phyloP scores from a whole-genome alignment of 2,888 invertebrate genomes.

The Idaea biselata region DNA sequence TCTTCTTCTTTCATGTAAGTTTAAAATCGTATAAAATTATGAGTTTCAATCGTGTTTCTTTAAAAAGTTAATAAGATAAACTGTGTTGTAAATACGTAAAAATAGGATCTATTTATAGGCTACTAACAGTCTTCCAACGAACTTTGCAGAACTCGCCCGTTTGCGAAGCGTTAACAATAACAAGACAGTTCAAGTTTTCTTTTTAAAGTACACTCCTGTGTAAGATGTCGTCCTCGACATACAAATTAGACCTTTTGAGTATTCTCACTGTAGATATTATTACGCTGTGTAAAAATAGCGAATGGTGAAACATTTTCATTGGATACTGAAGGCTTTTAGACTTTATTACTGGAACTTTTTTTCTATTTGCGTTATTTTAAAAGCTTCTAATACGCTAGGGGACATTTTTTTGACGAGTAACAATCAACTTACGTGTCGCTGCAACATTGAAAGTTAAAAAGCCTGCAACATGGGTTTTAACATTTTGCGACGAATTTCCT shows the following conservation, averaged over 20 bases:
- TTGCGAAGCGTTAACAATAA: slow-evolving; percentile 40
- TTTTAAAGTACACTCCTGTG: slow-evolving; percentile 38
- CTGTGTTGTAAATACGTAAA: too few relatives aligned
- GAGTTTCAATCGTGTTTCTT: too few relatives aligned
- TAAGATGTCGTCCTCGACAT: slow-evolving; percentile 41
- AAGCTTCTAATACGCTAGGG: too few relatives aligned
- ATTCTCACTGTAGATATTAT: slow-evolving; percentile 14
- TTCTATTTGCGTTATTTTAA: neutral
- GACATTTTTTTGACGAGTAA: too few relatives aligned
- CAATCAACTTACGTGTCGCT: too few relatives aligned
- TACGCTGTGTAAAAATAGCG: slow-evolving; percentile 11
- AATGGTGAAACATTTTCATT: neutral
- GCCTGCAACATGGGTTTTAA: too few relatives aligned
- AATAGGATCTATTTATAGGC: too few relatives aligned
- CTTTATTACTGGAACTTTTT: neutral
- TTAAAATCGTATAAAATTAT: too few relatives aligned
- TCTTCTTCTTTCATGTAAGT: too few relatives aligned
- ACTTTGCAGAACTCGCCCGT: slow-evolving; percentile 27
- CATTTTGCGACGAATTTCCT: too few relatives aligned
- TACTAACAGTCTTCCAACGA: neutral
- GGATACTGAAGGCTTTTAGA: neutral
- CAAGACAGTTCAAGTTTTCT: slow-evolving; percentile 38
- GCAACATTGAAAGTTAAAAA: too few relatives aligned
- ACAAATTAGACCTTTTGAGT: slow-evolving; percentile 38
- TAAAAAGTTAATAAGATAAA: too few relatives aligned